phyloP scores from a whole-genome alignment of 2,797 vertebrate genomes.

The Dromococcyx pavoninus region DNA sequence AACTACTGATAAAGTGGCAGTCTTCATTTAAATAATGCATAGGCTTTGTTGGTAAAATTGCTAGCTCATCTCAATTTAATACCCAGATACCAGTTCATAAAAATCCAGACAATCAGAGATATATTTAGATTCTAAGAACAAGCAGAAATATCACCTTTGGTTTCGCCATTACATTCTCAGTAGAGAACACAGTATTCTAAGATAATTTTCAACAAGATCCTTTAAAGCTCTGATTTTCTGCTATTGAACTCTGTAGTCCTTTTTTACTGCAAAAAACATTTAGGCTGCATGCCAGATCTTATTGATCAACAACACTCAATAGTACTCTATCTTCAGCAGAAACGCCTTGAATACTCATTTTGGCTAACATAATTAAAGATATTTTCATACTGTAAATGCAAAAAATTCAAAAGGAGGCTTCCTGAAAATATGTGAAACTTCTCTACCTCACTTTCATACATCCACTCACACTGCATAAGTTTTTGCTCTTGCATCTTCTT shows the following conservation, averaged over 20 bases:
- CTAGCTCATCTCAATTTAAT: neutral
- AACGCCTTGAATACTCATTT: neutral
- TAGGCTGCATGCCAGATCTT: neutral
- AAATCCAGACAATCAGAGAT: neutral
- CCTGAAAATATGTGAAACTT: neutral
- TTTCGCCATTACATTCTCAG: neutral
- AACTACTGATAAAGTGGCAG: neutral
- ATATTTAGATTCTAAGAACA: neutral
- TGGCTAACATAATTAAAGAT: neutral
- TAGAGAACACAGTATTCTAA: neutral
- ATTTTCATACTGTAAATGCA: neutral
- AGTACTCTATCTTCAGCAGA: neutral
- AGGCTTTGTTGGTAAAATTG: neutral
- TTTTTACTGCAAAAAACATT: neutral
- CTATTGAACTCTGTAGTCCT: neutral
- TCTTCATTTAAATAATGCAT: slow-evolving; percentile 26
- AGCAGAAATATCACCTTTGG: neutral
- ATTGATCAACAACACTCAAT: neutral
- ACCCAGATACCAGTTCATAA: neutral
- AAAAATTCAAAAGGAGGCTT: neutral
- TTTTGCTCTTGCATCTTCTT: neutral
- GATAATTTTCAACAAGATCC: neutral
- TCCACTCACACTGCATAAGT: neutral
- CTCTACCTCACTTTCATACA: neutral
- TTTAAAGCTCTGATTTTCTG: neutral